A percentile compares a stretch with the other conserved stretches of the same genome.
Conservation (phyloP, 2,113 vertebrate species). For the Rostratula benghalensis region DNA sequence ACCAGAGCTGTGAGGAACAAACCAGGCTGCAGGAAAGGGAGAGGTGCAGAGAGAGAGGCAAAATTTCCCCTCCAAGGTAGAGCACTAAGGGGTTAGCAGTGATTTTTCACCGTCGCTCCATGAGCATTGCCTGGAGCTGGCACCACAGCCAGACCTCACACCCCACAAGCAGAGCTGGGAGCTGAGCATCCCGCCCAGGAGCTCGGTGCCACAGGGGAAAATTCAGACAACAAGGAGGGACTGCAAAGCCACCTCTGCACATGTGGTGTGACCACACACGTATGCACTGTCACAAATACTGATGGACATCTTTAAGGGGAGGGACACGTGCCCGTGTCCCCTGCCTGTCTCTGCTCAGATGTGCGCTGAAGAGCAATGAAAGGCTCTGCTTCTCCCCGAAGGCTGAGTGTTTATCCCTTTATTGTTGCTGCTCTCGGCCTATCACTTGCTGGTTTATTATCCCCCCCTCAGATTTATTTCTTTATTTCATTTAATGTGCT, state of each 20-base stretch:
- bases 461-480: background rate
- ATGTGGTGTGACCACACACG: rapidly evolving
- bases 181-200: background rate
- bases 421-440: background rate
- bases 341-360: background rate
- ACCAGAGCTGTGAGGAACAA: background rate
- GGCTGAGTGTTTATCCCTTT: background rate
- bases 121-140: background rate
- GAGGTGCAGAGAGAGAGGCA: background rate
- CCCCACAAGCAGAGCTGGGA: background rate
- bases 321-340: rapidly evolving
- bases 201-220: rapidly evolving
- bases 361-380: background rate
- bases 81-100: background rate
- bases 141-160: background rate
- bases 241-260: background rate
- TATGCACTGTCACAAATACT: rapidly evolving
- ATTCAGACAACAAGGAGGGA: rapidly evolving
- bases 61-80: background rate
- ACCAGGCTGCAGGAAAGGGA: background rate
- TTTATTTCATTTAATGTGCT: background rate
- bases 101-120: background rate
- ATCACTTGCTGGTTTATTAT: background rate
- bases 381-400: background rate
- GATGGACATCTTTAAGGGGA: rapidly evolving